A percentile compares a stretch with the other conserved stretches of the same genome.
phyloP scores from a whole-genome alignment of 2,113 vertebrate species.

The Nycticebus coucang region DNA sequence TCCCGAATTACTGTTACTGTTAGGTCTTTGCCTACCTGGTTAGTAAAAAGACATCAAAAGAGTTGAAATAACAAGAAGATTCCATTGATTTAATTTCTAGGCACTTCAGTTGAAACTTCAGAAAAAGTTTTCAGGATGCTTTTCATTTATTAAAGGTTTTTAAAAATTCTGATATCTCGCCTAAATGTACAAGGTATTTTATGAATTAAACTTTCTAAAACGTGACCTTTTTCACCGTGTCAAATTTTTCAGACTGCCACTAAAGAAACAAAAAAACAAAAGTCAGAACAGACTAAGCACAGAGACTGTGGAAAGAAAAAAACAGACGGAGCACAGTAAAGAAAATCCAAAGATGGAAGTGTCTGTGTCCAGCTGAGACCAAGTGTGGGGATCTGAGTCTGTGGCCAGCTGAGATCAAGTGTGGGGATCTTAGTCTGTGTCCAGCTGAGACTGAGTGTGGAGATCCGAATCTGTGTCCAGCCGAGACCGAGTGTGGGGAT shows the following conservation, averaged over 20 bases:
- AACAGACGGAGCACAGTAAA: neutral
- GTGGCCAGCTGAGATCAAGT: neutral
- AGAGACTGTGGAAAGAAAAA: neutral
- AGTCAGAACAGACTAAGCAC: neutral
- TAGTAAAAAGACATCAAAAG: neutral
- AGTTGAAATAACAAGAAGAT: neutral
- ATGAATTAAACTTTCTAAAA: constrained; percentile 4
- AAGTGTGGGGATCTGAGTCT: neutral
- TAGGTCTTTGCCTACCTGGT: neutral
- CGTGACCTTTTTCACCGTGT: neutral
- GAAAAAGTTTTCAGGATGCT: neutral
- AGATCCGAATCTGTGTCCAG: neutral
- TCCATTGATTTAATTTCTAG: neutral
- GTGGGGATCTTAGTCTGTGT: neutral
- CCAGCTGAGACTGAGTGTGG: neutral
- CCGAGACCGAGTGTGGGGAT: neutral
- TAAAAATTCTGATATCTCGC: neutral
- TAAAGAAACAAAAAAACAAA: neutral
- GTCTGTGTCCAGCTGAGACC: neutral
- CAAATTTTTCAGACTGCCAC: neutral
- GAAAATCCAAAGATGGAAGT: neutral
- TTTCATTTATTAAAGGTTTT: constrained; percentile 10
- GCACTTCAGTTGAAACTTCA: neutral
- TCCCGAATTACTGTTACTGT: neutral
- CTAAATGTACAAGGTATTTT: neutral